Percentiles rank a stretch among this genome's conserved stretches.
phyloP scores from a whole-genome alignment of 2,888 invertebrate genomes.

The Drosophila sordidula region DNA sequence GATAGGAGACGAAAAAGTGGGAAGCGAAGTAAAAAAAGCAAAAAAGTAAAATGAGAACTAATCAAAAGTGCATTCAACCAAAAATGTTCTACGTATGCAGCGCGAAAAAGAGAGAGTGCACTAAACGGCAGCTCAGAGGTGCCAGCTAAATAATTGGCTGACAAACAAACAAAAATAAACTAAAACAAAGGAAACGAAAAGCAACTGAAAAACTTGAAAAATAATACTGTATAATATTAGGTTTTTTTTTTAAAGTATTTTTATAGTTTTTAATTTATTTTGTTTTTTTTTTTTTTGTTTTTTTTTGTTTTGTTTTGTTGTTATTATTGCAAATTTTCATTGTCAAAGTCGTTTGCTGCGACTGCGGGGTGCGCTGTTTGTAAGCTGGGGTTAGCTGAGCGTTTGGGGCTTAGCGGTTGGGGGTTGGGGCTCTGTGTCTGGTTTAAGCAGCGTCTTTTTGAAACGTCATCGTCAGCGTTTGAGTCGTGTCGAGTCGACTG shows the following conservation, averaged over 20 bases:
- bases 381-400: constrained; percentile 2
- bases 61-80: constrained; percentile 79
- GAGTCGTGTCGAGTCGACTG: constrained; percentile 32
- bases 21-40: constrained; percentile 7
- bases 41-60: constrained; percentile 30
- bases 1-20: not conserved
- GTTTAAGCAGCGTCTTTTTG: constrained; percentile 49
- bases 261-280: constrained; percentile 9
- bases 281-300: constrained; percentile 17
- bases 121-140: constrained; percentile 24
- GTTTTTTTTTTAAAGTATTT: constrained; percentile 11
- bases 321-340: constrained; percentile 27
- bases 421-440: constrained; percentile 5
- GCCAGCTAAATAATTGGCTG: constrained; percentile 7
- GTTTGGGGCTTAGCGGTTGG: not conserved
- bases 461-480: constrained; percentile 74
- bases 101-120: constrained; percentile 9
- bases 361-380: no score
- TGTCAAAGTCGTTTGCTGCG: constrained; percentile 68
- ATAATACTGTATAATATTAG: constrained; percentile 6
- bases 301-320: constrained; percentile 11
- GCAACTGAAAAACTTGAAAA: constrained; percentile 8
- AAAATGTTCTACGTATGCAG: constrained; percentile 47
- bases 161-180: not conserved
- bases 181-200: no score